Evolutionary conservation across 2,113 vertebrate genomes (phyloP).

Genomic region (Centrocercus urophasianus): DNA sequence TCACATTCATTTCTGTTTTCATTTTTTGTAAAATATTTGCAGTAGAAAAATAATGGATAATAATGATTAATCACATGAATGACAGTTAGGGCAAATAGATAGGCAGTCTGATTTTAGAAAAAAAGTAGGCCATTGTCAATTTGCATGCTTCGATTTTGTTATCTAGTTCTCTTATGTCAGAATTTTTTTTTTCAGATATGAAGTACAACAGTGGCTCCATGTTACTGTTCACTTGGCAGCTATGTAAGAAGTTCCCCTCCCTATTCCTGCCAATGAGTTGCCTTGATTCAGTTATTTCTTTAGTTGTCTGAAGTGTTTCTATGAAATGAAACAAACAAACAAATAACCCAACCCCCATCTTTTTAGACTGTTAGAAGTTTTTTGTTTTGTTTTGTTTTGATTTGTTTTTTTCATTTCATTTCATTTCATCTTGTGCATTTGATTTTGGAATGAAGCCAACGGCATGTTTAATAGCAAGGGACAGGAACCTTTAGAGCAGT

Average conservation of each 20-base stretch:
- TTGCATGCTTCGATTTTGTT: not conserved
- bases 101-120: not conserved
- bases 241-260: not conserved
- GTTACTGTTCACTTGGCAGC: not conserved
- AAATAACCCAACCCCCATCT: not conserved
- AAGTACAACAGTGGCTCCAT: not conserved
- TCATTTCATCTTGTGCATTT: not conserved
- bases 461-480: not conserved
- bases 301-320: not conserved
- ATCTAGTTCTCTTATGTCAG: not conserved
- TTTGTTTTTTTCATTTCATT: not conserved
- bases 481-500: constrained; percentile 20
- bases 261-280: not conserved
- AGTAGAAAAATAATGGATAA: not conserved
- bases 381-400: too few relatives aligned
- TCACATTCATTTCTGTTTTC: not conserved
- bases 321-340: not conserved
- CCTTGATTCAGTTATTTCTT: not conserved
- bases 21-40: not conserved
- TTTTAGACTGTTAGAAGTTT: not conserved
- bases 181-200: not conserved
- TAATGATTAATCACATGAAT: not conserved
- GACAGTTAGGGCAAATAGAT: not conserved
- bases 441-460: not conserved
- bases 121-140: not conserved